These are phyloP conservation scores for Noturus placidus DNA, from an alignment of 2,113 vertebrate species.

Conservation along the genomic window DNA sequence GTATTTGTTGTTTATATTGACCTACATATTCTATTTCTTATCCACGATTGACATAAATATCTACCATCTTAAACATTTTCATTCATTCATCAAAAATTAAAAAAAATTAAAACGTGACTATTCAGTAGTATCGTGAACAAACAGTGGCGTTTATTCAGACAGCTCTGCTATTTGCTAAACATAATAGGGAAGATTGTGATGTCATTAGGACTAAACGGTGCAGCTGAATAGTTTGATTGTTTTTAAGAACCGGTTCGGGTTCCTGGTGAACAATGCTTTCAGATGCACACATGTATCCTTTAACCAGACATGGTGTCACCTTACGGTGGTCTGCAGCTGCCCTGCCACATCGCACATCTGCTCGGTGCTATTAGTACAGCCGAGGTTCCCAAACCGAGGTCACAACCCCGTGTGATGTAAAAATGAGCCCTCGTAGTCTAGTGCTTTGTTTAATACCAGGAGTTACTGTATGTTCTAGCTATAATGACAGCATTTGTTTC, in stretches of 20 bases:
- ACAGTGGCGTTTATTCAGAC: neutral
- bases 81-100: neutral
- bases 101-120: too few species aligned
- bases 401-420: neutral
- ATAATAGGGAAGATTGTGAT: neutral
- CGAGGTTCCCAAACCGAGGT: too few species aligned
- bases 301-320: neutral
- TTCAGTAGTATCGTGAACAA: neutral
- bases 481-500: neutral
- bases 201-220: neutral
- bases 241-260: neutral
- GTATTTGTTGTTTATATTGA: neutral
- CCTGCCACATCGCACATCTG: neutral
- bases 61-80: neutral
- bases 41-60: neutral
- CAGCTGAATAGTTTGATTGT: neutral
- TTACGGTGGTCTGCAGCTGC: slow-evolving; percentile 1
- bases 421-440: neutral
- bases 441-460: neutral
- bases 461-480: too few species aligned
- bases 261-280: slow-evolving; percentile 3
- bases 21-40: neutral
- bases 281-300: neutral
- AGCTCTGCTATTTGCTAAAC: neutral
- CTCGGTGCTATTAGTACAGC: neutral